phyloP scores from a whole-genome alignment of 2,113 vertebrate species.

The Meleagris gallopavo region DNA sequence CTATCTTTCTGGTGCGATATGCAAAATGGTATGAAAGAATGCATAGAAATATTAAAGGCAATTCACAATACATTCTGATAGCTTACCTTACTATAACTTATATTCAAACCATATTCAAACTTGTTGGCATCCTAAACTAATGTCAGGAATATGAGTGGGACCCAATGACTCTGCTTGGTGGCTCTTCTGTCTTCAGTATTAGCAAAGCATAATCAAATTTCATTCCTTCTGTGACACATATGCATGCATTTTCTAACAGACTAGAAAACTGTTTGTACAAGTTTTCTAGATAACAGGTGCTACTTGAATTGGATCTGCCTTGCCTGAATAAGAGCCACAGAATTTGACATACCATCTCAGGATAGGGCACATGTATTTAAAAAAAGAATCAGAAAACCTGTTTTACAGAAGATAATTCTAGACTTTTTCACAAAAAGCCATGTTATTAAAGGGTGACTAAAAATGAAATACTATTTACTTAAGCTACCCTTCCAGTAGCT shows the following conservation, averaged over 20 bases:
- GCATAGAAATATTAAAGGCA: not conserved
- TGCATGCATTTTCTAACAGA: not conserved
- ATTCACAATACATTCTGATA: not conserved
- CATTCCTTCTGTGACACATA: not conserved
- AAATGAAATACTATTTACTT: not conserved
- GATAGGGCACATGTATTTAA: not conserved
- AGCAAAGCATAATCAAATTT: not conserved
- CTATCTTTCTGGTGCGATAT: not conserved
- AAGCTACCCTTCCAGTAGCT: not conserved
- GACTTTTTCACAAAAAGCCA: not conserved
- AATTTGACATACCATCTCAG: not conserved
- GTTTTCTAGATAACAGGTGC: not conserved
- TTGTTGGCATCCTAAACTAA: not conserved
- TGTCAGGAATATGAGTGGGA: not conserved
- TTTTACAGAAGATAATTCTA: not conserved
- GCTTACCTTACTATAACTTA: not conserved
- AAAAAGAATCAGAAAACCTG: not conserved
- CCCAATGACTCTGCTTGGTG: not conserved
- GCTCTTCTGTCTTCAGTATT: not conserved
- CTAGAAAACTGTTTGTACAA: not conserved
- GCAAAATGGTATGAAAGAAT: not conserved
- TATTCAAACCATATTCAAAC: not conserved
- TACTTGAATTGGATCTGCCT: not conserved
- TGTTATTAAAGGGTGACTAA: not conserved
- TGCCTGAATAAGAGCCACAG: not conserved